Conservation (phyloP, 2,113 vertebrate species). For the Pseudopipra pipra region DNA sequence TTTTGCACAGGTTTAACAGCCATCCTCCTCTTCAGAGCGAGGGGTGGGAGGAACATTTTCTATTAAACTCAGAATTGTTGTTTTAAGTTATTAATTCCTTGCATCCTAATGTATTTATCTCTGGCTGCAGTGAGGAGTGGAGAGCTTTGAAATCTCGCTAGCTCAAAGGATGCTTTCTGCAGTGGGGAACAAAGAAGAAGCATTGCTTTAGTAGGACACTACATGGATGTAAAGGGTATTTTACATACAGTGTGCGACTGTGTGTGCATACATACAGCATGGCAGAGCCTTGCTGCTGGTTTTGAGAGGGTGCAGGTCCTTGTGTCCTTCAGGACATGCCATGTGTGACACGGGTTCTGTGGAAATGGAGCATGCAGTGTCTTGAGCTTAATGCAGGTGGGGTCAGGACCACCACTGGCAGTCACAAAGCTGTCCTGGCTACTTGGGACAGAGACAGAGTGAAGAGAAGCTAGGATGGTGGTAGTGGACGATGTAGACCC, state of each 20-base stretch:
- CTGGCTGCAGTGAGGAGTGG: constrained; percentile 12
- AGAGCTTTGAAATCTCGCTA: constrained; percentile 46
- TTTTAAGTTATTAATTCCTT: constrained; percentile 60
- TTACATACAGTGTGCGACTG: background rate
- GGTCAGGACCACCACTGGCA: background rate
- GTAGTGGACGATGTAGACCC: background rate
- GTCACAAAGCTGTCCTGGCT: background rate
- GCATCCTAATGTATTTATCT: constrained; percentile 64
- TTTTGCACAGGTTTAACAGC: constrained; percentile 59
- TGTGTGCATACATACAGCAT: background rate
- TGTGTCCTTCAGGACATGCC: background rate
- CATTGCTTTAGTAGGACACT: background rate
- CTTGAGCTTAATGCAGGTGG: background rate
- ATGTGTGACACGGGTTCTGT: rapidly evolving
- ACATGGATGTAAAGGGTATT: background rate
- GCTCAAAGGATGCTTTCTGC: constrained; percentile 26
- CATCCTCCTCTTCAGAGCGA: constrained; percentile 49
- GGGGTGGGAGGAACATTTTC: constrained; percentile 57
- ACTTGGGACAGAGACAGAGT: background rate
- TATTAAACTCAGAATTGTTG: constrained; percentile 61
- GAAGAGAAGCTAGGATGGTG: background rate
- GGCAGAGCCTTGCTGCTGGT: background rate
- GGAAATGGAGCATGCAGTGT: background rate
- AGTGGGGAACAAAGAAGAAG: background rate
- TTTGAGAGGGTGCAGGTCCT: background rate